Evolutionary conservation across 2,113 vertebrate genomes (phyloP).

Genomic region (Podiceps cristatus): DNA sequence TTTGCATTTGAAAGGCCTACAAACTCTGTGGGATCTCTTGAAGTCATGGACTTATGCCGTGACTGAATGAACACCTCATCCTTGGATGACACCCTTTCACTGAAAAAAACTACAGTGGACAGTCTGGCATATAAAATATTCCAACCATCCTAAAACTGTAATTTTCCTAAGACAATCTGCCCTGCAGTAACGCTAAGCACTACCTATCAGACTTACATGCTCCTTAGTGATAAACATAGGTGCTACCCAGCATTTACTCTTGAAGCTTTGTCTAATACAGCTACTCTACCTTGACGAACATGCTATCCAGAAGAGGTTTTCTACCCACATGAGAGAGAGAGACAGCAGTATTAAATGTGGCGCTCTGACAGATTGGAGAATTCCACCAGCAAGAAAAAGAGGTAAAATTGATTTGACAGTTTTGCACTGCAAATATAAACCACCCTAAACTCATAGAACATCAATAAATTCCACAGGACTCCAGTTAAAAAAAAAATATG

Average conservation of each 20-base stretch:
- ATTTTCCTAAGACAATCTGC: not conserved
- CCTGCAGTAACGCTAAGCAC: not conserved
- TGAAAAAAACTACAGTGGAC: not conserved
- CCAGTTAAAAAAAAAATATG: not conserved
- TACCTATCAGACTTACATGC: not conserved
- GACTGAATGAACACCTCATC: not conserved
- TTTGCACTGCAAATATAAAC: not conserved
- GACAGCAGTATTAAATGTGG: not conserved
- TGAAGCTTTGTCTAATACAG: not conserved
- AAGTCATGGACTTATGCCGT: not conserved
- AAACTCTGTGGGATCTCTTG: not conserved
- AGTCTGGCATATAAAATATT: not conserved
- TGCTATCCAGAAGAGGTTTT: not conserved
- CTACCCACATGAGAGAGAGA: not conserved
- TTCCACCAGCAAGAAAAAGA: not conserved
- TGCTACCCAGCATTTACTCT: not conserved
- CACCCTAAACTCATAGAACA: not conserved
- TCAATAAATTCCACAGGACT: not conserved
- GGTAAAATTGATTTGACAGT: not conserved
- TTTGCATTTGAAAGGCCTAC: not conserved
- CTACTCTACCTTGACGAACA: not conserved
- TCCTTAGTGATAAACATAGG: not conserved
- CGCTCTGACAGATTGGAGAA: not conserved
- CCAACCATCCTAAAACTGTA: not conserved
- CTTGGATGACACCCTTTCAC: not conserved